Evolutionary conservation across 2,888 invertebrate species (phyloP).

Genomic region (Halictus quadricinctus): DNA sequence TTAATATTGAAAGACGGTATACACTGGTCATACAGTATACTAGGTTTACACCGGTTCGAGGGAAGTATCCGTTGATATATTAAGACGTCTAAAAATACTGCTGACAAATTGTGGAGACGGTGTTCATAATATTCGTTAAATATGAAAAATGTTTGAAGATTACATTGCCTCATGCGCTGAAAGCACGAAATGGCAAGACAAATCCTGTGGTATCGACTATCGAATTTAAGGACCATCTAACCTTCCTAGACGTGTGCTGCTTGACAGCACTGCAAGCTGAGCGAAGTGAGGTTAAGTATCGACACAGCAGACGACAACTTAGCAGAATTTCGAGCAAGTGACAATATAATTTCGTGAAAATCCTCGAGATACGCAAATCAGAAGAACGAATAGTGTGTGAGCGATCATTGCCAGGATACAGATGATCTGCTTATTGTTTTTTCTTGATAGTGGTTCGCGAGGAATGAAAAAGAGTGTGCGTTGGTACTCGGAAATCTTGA

Average conservation of each 20-base stretch:
- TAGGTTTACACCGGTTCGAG: neutral
- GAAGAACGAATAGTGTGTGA: neutral
- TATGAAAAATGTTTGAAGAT: neutral
- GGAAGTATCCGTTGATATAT: neutral
- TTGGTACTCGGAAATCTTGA: constrained; percentile 35
- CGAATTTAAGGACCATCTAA: constrained; percentile 45
- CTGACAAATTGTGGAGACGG: neutral
- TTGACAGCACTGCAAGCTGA: constrained; percentile 51
- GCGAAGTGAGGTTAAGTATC: constrained; percentile 69
- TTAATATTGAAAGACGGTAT: constrained; percentile 17
- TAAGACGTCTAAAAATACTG: neutral
- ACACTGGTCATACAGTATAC: neutral
- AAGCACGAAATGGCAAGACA: neutral
- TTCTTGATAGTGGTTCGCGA: neutral
- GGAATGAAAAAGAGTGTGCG: constrained; percentile 14
- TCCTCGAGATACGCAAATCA: constrained; percentile 8
- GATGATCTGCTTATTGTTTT: constrained; percentile 34
- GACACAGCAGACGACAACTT: constrained; percentile 51
- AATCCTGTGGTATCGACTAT: constrained; percentile 21
- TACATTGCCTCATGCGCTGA: neutral
- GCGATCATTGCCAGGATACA: constrained; percentile 11
- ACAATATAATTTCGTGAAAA: constrained; percentile 25
- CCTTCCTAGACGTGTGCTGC: constrained; percentile 33
- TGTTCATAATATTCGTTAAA: neutral
- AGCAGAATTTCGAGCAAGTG: constrained; percentile 6